Conservation (phyloP, 2,888 invertebrate genomes). For the Cheilosia vulpina region DNA sequence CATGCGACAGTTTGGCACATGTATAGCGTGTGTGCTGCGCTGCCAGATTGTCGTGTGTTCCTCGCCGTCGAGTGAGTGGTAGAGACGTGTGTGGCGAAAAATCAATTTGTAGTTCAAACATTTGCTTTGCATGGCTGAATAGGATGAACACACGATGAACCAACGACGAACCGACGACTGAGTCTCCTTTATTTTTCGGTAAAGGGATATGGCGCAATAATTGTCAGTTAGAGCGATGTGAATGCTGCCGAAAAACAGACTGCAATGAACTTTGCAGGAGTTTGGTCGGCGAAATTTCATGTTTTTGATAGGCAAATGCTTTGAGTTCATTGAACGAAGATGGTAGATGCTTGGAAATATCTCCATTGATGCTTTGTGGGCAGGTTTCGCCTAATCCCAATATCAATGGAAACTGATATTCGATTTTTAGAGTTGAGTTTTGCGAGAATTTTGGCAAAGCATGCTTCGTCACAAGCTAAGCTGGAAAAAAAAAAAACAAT, state of each 20-base stretch:
- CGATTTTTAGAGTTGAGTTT: too few relatives aligned
- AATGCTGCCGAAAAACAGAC: neutral
- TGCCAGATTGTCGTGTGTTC: neutral
- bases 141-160: conserved; percentile 14
- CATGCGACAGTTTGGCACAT: conserved; percentile 40
- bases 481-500: too few relatives aligned
- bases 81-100: conserved; percentile 21
- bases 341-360: too few relatives aligned
- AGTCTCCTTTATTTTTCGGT: conserved; percentile 15
- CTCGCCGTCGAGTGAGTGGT: neutral
- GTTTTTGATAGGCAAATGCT: conserved; percentile 1
- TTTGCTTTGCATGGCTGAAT: conserved; percentile 49
- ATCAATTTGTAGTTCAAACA: conserved; percentile 69
- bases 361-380: too few relatives aligned
- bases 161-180: neutral
- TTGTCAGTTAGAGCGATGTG: conserved; percentile 22
- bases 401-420: too few relatives aligned
- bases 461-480: too few relatives aligned
- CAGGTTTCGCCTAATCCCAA: neutral
- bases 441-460: too few relatives aligned
- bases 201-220: conserved; percentile 29
- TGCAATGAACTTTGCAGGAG: conserved; percentile 23
- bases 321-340: conserved; percentile 4
- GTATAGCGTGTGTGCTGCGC: neutral
- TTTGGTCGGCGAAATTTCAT: neutral